A percentile compares a stretch with the other conserved stretches of the same genome.
Conservation (phyloP, 2,888 invertebrate genomes). For the Hermaeophaga mercurialis region DNA sequence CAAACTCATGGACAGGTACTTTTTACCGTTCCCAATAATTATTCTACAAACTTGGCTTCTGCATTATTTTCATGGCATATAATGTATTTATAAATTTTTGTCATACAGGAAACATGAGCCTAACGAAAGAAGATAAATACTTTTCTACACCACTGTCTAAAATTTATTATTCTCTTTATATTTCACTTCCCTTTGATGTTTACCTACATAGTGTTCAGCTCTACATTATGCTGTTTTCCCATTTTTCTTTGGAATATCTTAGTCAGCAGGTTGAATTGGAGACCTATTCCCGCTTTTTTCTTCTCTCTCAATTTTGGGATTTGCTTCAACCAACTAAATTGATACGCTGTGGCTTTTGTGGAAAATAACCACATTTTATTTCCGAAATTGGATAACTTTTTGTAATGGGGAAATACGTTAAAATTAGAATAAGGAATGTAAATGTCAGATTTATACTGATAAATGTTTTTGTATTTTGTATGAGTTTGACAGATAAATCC, state of each 20-base stretch:
- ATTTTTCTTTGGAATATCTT: conserved; percentile 40
- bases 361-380: conserved; percentile 8
- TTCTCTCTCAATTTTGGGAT: background rate
- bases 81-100: no score
- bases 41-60: no score
- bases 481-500: no score
- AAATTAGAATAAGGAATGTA: conserved; percentile 2
- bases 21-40: no score
- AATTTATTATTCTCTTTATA: conserved; percentile 55
- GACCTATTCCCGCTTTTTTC: conserved; percentile 2
- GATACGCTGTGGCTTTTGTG: conserved; percentile 9
- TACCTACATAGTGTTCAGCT: conserved; percentile 44
- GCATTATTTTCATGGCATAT: no score
- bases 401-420: background rate
- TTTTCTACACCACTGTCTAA: conserved; percentile 39
- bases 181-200: conserved; percentile 50
- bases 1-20: no score
- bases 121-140: no score
- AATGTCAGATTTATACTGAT: no score
- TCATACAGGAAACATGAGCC: no score
- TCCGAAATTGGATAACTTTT: conserved; percentile 8
- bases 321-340: background rate
- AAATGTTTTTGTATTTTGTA: no score
- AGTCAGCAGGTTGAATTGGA: conserved; percentile 36
- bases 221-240: conserved; percentile 35